Percentiles rank a stretch among this genome's conserved stretches.
Conservation (phyloP, 2,113 vertebrate genomes). For the Turdus rufiventris region DNA sequence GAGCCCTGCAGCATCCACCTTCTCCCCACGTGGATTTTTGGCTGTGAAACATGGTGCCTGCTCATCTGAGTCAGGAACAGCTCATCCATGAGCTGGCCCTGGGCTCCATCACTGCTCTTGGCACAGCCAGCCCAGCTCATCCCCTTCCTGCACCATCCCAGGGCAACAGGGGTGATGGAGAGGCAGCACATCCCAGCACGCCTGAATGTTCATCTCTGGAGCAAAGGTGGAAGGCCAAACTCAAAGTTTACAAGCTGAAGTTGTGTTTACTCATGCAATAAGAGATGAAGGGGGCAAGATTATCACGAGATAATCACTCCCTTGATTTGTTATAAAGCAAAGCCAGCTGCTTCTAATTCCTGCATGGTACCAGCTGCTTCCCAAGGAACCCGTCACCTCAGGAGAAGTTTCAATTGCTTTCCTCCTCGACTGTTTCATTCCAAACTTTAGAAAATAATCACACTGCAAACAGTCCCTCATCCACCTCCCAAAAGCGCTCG, state of each 20-base stretch:
- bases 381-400: not conserved
- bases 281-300: constrained; percentile 38
- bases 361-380: not conserved
- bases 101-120: not conserved
- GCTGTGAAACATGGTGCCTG: not conserved
- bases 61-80: not conserved
- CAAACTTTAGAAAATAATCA: not conserved
- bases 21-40: not conserved
- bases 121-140: not conserved
- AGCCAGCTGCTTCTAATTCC: constrained; percentile 43
- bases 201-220: not conserved
- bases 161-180: not conserved
- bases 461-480: not conserved
- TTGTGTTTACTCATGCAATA: constrained; percentile 21
- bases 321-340: constrained; percentile 38
- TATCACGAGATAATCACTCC: constrained; percentile 17
- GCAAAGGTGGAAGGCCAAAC: not conserved
- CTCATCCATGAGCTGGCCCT: not conserved
- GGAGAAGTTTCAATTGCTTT: not conserved
- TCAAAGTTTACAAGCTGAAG: not conserved
- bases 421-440: not conserved
- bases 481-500: not conserved
- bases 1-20: not conserved
- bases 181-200: fast-evolving
- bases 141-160: not conserved